phyloP scores from a whole-genome alignment of 2,797 vertebrate genomes.

The Diglossa cyanea region DNA sequence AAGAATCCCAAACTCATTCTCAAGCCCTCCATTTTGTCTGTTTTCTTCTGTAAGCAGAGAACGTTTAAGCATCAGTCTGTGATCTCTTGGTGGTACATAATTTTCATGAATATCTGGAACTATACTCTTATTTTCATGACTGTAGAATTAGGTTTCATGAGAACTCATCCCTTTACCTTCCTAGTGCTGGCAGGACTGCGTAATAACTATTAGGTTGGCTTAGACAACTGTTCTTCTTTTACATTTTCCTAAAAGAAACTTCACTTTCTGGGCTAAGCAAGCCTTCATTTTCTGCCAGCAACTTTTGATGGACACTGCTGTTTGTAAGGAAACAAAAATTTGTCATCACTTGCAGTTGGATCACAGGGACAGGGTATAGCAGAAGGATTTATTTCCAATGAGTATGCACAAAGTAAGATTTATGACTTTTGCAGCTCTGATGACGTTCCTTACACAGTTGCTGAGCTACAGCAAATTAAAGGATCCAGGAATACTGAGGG shows the following conservation, averaged over 20 bases:
- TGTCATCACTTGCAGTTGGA: slow-evolving; percentile 40
- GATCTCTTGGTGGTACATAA: not conserved
- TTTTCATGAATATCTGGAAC: not conserved
- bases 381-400: slow-evolving; percentile 69
- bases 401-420: slow-evolving; percentile 78
- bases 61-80: not conserved
- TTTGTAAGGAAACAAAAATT: slow-evolving; percentile 33
- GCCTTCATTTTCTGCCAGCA: not conserved
- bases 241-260: not conserved
- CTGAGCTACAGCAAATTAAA: slow-evolving; percentile 78
- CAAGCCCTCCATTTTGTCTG: slow-evolving; percentile 13
- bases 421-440: slow-evolving; percentile 70
- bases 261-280: not conserved
- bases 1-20: not conserved
- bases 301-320: not conserved
- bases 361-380: slow-evolving; percentile 51
- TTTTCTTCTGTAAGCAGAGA: not conserved
- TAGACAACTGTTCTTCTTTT: not conserved
- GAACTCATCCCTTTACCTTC: not conserved
- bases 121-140: not conserved
- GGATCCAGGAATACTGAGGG: slow-evolving; percentile 72
- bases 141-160: not conserved
- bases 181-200: not conserved
- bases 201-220: not conserved
- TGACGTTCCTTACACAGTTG: slow-evolving; percentile 74